Evolutionary conservation across 1,140 invertebrate species (phyloP), one percentile per base, ranked within the genome.

Genomic region (Cotesia vestalis): DNA sequence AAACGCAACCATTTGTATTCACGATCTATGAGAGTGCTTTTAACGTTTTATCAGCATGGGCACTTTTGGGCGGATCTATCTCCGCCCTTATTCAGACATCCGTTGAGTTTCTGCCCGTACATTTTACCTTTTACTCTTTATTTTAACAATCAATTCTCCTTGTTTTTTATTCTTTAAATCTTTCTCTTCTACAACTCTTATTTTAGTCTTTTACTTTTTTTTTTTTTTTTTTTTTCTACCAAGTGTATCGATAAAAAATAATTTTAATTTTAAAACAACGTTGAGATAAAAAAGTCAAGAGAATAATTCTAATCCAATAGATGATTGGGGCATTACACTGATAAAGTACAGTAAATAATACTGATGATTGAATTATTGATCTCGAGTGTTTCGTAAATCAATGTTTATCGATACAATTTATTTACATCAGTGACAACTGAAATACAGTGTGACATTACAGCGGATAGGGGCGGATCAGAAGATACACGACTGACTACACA

Each of bases 21-120:
- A 73, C 74, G 73, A 78, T 77, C 76, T 75, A 76, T 75, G 76
- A 74, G 79, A 77, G 81, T 81, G 81, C 81, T 83, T 83, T 83
- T 81, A 83, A 77, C 79, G 79, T 80, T 83, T 81, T 80, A 81
- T 83, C 79, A 80, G 77, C 73, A 75, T 73, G 77, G 76, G 79
- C 74, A 82, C 77, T 78, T 77, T 71, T 77, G 74, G 73, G 77
- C 76, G 78, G 76, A 75, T 77, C 76, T 76, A 57, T 61, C 51
- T 62, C 62, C 46, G 57, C 75, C 67, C 36, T 68, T 27, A 63
- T 73, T 75, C 69, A 76, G 73, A 77, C 71, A 71, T 74, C 60
- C 53, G 17, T 46, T 14, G 57, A 64, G 11, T 53, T 51, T 60
- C 69, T 61, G 46, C 55, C 34, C 27, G 27, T 14, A 12, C 60